phyloP scores from a whole-genome alignment of 2,888 invertebrate genomes.

The Agrochola macilenta region DNA sequence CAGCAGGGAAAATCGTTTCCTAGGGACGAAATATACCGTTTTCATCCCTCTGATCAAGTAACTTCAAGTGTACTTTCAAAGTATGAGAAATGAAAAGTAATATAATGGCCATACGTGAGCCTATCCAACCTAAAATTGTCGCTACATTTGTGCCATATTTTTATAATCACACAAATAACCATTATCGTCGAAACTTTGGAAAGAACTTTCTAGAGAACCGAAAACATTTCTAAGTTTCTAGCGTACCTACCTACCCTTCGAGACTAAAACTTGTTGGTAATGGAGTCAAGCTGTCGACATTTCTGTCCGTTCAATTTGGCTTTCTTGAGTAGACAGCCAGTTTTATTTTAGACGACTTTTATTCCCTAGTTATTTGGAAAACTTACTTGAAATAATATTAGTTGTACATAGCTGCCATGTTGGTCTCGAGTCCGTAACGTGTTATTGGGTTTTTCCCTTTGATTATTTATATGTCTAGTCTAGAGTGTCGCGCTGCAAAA shows the following conservation, averaged over 20 bases:
- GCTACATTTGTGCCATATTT: conserved; percentile 6
- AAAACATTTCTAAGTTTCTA: conserved; percentile 35
- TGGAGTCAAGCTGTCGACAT: conserved; percentile 51
- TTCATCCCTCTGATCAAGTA: no score
- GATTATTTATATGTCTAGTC: no score
- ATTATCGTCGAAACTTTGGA: conserved; percentile 37
- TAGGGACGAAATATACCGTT: no score
- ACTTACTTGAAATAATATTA: neutral
- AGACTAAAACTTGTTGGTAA: conserved; percentile 35
- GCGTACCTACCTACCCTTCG: conserved; percentile 8
- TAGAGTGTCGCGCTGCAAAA: no score
- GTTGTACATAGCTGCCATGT: no score
- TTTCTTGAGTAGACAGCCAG: conserved; percentile 2
- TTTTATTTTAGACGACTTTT: conserved; percentile 26
- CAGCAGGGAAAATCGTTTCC: no score
- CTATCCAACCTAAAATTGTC: neutral
- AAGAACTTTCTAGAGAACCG: conserved; percentile 18
- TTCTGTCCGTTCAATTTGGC: conserved; percentile 34
- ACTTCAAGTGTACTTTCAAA: no score
- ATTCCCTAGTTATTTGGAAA: conserved; percentile 5
- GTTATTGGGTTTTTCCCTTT: no score
- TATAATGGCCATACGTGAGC: conserved; percentile 4
- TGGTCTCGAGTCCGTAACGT: no score
- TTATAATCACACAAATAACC: conserved; percentile 8
- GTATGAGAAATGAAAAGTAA: neutral